These are phyloP conservation scores for Sinohyriopsis cumingii DNA, from an alignment of 2,888 invertebrate species.

Conservation along the genomic window DNA sequence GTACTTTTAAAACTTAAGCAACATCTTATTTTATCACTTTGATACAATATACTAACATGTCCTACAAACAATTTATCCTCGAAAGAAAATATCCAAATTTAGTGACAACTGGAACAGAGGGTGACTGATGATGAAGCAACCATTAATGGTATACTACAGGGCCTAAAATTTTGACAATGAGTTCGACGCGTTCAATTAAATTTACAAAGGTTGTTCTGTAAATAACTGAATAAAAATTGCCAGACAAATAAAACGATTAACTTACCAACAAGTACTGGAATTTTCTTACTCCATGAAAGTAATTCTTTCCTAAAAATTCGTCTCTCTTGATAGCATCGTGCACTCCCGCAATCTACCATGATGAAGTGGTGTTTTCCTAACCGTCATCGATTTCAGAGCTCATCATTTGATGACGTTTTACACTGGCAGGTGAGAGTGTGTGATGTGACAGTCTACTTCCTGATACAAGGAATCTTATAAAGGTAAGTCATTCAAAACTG, in stretches of 20 bases:
- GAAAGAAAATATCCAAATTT: no score
- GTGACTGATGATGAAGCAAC: no score
- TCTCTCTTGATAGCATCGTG: slow-evolving; percentile 68
- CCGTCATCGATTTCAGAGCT: slow-evolving; percentile 56
- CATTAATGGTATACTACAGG: slow-evolving; percentile 2
- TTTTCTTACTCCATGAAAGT: slow-evolving; percentile 71
- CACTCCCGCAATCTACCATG: slow-evolving; percentile 71
- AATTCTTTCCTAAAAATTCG: slow-evolving; percentile 70
- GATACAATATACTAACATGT: no score
- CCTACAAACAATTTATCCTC: no score
- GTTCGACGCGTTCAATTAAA: slow-evolving; percentile 25
- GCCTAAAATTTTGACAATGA: slow-evolving; percentile 62
- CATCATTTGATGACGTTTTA: slow-evolving; percentile 57
- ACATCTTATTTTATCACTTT: no score
- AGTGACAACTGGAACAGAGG: no score
- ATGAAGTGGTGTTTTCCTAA: slow-evolving; percentile 40
- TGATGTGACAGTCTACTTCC: slow-evolving; percentile 29
- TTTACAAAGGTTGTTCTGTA: no score
- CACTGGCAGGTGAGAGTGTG: slow-evolving; percentile 51
- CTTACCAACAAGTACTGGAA: slow-evolving; percentile 68
- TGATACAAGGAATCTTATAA: no score
- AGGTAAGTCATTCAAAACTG: no score
- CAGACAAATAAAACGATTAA: slow-evolving; percentile 15
- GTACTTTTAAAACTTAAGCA: no score
- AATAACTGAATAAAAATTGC: no score